Evolutionary conservation across 1,140 invertebrate genomes (phyloP), one percentile per base, ranked within the genome.

Genomic region (Drosophila athabasca): DNA sequence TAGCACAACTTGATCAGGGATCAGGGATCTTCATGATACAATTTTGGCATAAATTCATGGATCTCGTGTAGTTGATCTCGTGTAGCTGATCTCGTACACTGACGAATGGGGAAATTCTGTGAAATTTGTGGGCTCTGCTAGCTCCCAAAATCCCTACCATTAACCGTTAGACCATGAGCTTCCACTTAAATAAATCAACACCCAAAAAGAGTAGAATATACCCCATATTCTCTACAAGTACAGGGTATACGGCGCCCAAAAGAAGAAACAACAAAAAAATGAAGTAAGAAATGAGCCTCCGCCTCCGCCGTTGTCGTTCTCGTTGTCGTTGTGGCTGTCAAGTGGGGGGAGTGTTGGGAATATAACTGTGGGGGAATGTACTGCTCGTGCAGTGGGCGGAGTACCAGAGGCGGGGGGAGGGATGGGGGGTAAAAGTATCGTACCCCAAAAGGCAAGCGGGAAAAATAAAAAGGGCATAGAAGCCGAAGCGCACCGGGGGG

Each of bases 301-400:
- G 46, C 66, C 48, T 53, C 66, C 55, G 71, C 65, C 70, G 22
- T 65, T 48, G 46, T 4, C 6, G 4, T 24, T 24, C 4, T 74
- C 69, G 43, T 74, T 74, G 66, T 74, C 62, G 24, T 46, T 51
- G 51, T 45, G 51, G 41, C 70, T 76, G 71, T 76, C 72, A 75
- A 17, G 24, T 15, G 22, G 48, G 39, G 49, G 17, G 17, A 58
- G 22, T 62, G 48, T 49, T 39, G 48, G 67, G 39, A 44, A 29
- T 46, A 26, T 44, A 22, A 39, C n/a, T 19, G 22, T 39, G 15
- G 65, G 29, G 6, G 29, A 55, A 26, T 59, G 45, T 35, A 19
- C 8, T 11, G 11, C 35, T 13, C 35, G 35, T 13, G 0, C 35
- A 6, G 45, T 17, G 15, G 26, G 17, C 22, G 5, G 39, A 1